Evolutionary conservation across 2,797 vertebrate species (phyloP).

Genomic region (Cottoperca gobio): DNA sequence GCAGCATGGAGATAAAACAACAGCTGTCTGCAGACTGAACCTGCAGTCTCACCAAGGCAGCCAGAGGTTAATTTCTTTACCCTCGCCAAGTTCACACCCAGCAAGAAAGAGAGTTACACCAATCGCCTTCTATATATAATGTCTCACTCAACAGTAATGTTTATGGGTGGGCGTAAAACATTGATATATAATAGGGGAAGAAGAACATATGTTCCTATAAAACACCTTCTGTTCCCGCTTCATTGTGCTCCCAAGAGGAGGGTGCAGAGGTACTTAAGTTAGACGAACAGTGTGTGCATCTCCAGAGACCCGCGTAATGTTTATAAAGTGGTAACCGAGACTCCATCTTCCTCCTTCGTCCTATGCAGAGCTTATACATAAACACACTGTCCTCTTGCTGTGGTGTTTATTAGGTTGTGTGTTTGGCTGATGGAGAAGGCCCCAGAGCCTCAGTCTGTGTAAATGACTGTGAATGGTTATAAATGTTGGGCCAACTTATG

Average conservation of each 20-base stretch:
- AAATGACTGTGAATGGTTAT: slow-evolving; percentile 76
- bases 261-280: slow-evolving; percentile 80
- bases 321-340: slow-evolving; percentile 81
- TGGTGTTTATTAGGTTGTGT: slow-evolving; percentile 58
- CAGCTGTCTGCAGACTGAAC: slow-evolving; percentile 32
- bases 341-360: slow-evolving; percentile 49
- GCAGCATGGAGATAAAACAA: slow-evolving; percentile 12
- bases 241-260: slow-evolving; percentile 78
- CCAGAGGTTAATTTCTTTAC: slow-evolving; percentile 64
- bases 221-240: slow-evolving; percentile 82
- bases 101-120: slow-evolving; percentile 55
- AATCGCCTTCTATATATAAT: slow-evolving; percentile 64
- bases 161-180: slow-evolving; percentile 80
- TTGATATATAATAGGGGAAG: slow-evolving; percentile 78
- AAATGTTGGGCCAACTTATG: slow-evolving; percentile 71
- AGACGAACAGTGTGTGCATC: slow-evolving; percentile 67
- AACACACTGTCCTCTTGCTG: slow-evolving; percentile 22
- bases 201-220: slow-evolving; percentile 86
- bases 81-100: slow-evolving; percentile 55
- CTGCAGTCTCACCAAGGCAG: slow-evolving; percentile 30
- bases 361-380: slow-evolving; percentile 49
- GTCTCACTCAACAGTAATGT: slow-evolving; percentile 78
- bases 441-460: slow-evolving; percentile 51
- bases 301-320: slow-evolving; percentile 78
- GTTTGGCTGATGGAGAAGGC: slow-evolving; percentile 43